phyloP scores from a whole-genome alignment of 2,797 vertebrate genomes.

The Brachymystax lenok region DNA sequence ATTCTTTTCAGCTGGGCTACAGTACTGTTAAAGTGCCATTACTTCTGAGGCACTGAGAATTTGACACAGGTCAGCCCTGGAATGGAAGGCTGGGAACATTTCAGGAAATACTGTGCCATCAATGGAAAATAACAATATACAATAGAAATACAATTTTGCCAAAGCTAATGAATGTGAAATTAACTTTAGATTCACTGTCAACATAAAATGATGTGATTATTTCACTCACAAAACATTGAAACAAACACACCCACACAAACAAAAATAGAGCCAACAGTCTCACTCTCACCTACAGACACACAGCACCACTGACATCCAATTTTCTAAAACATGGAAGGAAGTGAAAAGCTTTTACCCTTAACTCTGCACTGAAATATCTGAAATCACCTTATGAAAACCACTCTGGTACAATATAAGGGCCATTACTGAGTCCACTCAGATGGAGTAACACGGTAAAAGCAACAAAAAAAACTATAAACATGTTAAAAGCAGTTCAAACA shows the following conservation, averaged over 20 bases:
- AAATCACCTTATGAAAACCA: neutral
- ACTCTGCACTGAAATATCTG: neutral
- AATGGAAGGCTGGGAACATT: neutral
- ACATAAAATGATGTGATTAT: neutral
- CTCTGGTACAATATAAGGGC: neutral
- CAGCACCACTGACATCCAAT: too few relatives aligned
- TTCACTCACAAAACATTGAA: neutral
- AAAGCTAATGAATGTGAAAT: slow-evolving; percentile 17
- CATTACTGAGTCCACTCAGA: neutral
- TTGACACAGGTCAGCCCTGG: slow-evolving; percentile 25
- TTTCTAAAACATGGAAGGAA: neutral
- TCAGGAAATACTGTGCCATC: neutral
- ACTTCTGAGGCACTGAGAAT: slow-evolving; percentile 32
- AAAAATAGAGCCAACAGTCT: too few relatives aligned
- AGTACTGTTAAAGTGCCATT: slow-evolving; percentile 21
- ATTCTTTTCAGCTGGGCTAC: slow-evolving; percentile 42
- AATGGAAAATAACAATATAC: too few relatives aligned
- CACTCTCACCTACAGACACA: too few relatives aligned
- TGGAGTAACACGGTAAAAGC: neutral
- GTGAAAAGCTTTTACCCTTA: neutral
- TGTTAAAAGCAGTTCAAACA: neutral
- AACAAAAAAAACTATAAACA: too few relatives aligned
- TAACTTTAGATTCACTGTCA: slow-evolving; percentile 17
- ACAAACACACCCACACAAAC: too few relatives aligned
- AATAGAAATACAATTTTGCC: too few relatives aligned